Evolutionary conservation across 2,888 invertebrate genomes (phyloP), one percentile per base, ranked within the genome.

Genomic region (Drosophila kuntzei): DNA sequence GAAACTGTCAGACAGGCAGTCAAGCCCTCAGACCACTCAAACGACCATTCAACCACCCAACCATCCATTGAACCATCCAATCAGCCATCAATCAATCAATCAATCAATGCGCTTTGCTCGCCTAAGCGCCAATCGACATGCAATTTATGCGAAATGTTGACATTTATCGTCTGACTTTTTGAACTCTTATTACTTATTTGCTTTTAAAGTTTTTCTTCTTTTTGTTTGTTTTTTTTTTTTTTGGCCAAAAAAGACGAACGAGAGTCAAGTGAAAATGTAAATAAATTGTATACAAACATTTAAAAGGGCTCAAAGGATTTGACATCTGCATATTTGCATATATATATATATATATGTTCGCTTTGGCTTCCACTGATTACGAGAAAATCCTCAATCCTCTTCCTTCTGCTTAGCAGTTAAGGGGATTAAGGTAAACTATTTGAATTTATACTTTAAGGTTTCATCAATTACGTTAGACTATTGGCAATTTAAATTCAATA

Each of bases 81-180:
- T 74, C 41, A 62, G 59, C 74, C 39, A 72, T 77, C 20, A 22
- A 43, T 32, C 43, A 20, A 80, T 79, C 85, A 77, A 85, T 85
- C 83, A 74, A 68, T 78, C 79, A 60, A 41, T 66, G 64, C 53
- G 63, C 55, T 67, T 58, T 44, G 58, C 22, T 51, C 39, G 62
- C 63, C 54, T 66, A 64, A 70, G 57, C 58, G 58, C 36, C 72
- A 73, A 73, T 79, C 79, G 66, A 69, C 78, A 72, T 82, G 86
- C 84, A 86, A 85, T 85, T 86, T 84, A 84, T 86, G 81, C 86
- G 73, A 84, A 86, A 71, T 76, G 84, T 82, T 85, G 85, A 85
- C 87, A 87, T 79, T 87, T 69, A 82, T 80, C 84, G 84, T 46
- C 58, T 68, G 71, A 74, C 77, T 73, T 69, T 76, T 66, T 37